Evolutionary conservation across 2,797 vertebrate genomes (phyloP), one percentile per base, ranked within the genome.

Genomic region (Spinus pinus): DNA sequence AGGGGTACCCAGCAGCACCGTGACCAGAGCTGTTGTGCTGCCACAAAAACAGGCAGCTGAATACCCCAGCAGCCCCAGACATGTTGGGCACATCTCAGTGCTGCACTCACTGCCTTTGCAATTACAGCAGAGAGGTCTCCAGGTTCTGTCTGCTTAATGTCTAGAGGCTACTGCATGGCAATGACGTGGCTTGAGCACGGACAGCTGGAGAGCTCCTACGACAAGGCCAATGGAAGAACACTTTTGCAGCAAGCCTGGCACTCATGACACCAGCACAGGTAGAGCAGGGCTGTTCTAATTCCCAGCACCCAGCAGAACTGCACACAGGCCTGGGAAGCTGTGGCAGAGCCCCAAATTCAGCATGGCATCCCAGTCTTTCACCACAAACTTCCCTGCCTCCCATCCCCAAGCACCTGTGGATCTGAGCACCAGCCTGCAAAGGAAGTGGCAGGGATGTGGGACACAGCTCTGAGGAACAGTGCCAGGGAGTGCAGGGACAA

Each of bases 1-100:
- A 4, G 3, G 6, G 16, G 27, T 33, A 67, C 8, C 14, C 41
- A 19, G 37, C 30, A 60, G 53, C 44, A 74, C 16, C 0, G 0
- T 10, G 22, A 78, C 31, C 60, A 56, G 69, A 88, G 53, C 54
- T 49, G 31, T 2, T 33, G 42, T 11, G 24, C 53, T 69, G 35
- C 27, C 56, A 54, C 3, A 72, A 27, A 66, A 90, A 18, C 44
- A 70, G 6, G 3, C 33, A 60, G 30, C 31, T 60, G 25, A 86
- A 70, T 12, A 46, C 5, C 18, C 16, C 58, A 21, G 31, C 23
- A 86, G 72, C 60, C 33, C 21, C 60, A 54, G 37, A 50, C 20
- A 5, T 0, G 1, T 6, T 10, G 39, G n/a, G 33, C 30, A 27
- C 4, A 3, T 19, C 61, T 81, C 60, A 30, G 44, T 53, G 54